Evolutionary conservation across 2,113 vertebrate genomes (phyloP).

Genomic region (Campylomormyrus tamandua): DNA sequence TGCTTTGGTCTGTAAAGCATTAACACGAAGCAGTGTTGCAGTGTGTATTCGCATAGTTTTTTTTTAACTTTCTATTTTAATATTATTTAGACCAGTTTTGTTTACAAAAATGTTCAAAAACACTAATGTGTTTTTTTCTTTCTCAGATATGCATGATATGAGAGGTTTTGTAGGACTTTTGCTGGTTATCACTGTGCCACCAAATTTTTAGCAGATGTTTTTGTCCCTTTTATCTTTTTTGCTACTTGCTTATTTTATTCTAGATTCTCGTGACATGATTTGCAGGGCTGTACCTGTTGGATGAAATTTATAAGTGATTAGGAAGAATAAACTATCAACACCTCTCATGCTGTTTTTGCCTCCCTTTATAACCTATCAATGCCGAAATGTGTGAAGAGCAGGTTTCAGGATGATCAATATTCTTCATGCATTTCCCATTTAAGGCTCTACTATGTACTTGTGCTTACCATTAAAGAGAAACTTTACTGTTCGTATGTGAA

Average conservation of each 20-base stretch:
- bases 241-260: slow-evolving; percentile 42
- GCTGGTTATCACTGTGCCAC: slow-evolving; percentile 62
- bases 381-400: neutral
- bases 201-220: slow-evolving; percentile 66
- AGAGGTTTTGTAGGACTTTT: slow-evolving; percentile 61
- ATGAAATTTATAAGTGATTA: slow-evolving; percentile 70
- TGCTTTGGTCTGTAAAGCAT: slow-evolving; percentile 54
- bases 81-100: slow-evolving; percentile 70
- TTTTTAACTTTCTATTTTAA: slow-evolving; percentile 67
- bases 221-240: slow-evolving; percentile 54
- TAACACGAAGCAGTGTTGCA: slow-evolving; percentile 69
- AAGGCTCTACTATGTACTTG: neutral
- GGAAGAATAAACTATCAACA: slow-evolving; percentile 66
- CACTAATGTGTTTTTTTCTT: slow-evolving; percentile 60
- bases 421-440: neutral
- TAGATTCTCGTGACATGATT: slow-evolving; percentile 60
- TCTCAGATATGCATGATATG: slow-evolving; percentile 67
- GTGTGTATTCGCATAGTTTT: slow-evolving; percentile 63
- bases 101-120: slow-evolving; percentile 78
- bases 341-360: neutral
- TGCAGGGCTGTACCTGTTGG: slow-evolving; percentile 67
- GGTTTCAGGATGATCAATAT: neutral
- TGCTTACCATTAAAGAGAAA: neutral
- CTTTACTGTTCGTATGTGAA: neutral
- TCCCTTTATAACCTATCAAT: neutral